phyloP scores from a whole-genome alignment of 2,797 vertebrate species.

The Crenichthys baileyi region DNA sequence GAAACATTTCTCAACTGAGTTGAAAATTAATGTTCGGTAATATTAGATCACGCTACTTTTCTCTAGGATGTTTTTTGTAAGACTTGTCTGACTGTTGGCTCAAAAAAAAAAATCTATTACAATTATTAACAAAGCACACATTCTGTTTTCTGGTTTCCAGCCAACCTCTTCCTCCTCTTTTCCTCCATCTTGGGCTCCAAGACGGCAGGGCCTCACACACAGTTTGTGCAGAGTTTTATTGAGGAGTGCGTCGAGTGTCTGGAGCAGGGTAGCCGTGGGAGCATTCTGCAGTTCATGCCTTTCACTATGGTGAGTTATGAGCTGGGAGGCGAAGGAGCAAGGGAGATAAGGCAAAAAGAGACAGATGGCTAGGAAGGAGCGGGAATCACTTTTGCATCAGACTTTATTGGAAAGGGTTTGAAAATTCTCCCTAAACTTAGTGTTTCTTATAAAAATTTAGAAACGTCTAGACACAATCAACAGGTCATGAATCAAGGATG shows the following conservation, averaged over 20 bases:
- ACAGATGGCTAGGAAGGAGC: not conserved
- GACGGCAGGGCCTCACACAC: conserved; percentile 93
- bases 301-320: conserved; percentile 91
- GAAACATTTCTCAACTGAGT: not conserved
- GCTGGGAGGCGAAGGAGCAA: not conserved
- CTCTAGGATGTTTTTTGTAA: not conserved
- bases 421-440: not conserved
- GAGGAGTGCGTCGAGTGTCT: conserved; percentile 96
- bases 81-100: not conserved
- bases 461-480: not conserved
- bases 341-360: not conserved
- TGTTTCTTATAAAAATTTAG: not conserved
- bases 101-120: not conserved
- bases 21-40: not conserved
- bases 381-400: conserved; percentile 20
- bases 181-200: conserved; percentile 93
- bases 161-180: conserved; percentile 95
- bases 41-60: not conserved
- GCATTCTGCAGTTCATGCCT: conserved; percentile 98
- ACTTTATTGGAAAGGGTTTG: conserved; percentile 11
- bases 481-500: not conserved
- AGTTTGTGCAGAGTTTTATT: conserved; percentile 98
- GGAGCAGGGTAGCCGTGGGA: conserved; percentile 92
- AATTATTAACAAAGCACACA: not conserved
- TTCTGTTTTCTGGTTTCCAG: conserved; percentile 64